Conservation (phyloP, 2,113 vertebrate genomes). For the Brachyistius frenatus region DNA sequence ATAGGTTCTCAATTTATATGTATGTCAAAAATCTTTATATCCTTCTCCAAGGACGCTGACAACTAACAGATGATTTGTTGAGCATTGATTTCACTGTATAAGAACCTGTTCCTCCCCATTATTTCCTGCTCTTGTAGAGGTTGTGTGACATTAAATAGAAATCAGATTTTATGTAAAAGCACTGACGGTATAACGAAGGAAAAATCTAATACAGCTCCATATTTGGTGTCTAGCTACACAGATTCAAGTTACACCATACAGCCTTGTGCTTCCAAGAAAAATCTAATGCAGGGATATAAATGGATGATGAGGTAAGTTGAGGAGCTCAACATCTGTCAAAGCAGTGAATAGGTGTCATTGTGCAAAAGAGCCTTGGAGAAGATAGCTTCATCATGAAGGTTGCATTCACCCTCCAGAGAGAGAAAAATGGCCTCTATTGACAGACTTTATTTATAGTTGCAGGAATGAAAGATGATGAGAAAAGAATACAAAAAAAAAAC, state of each 20-base stretch:
- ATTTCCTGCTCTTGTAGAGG: background rate
- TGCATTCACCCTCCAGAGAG: slow-evolving; percentile 28
- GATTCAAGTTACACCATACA: slow-evolving; percentile 13
- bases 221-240: background rate
- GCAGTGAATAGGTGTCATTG: slow-evolving; percentile 54
- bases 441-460: slow-evolving; percentile 52
- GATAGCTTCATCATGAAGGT: slow-evolving; percentile 49
- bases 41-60: slow-evolving; percentile 23
- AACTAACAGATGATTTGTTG: slow-evolving; percentile 36
- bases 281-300: slow-evolving; percentile 10
- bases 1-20: slow-evolving; percentile 20
- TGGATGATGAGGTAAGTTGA: slow-evolving; percentile 1
- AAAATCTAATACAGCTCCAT: background rate
- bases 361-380: slow-evolving; percentile 49
- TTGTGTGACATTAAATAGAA: background rate
- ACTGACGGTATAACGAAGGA: background rate
- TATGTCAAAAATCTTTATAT: slow-evolving; percentile 10
- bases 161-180: background rate
- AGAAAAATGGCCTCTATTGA: slow-evolving; percentile 52
- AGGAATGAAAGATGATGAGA: slow-evolving; percentile 47
- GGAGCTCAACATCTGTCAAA: slow-evolving; percentile 20
- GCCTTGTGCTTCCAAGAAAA: slow-evolving; percentile 27
- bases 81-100: background rate
- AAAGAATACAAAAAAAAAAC: slow-evolving; percentile 4
- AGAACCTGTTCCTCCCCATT: slow-evolving; percentile 8